Base-by-base conservation (phyloP, 2,113 vertebrate species). In the Gavialis gangeticus region DNA sequence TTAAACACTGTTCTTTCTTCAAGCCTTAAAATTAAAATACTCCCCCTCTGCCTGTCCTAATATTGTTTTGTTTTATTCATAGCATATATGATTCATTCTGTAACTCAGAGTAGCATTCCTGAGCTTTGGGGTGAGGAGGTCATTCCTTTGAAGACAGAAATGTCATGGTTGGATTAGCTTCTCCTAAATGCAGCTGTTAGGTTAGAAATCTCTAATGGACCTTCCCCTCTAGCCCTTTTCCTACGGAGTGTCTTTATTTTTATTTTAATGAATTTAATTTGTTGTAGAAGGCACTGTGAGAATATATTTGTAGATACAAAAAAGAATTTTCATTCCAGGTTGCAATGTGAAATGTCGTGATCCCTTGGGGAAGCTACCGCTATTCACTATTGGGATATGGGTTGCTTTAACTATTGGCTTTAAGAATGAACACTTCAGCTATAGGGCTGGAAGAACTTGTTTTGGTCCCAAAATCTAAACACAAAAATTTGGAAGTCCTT, bases 141-240 rank as follows among this genome's bases (percentile, higher is more conserved):
- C 87, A n/a, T 62, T 85, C 27, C 21, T 88, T 67, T 86, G 60
- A 93, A 67, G 63, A 84, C 91, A 6, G 71, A 91, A 82, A 91
- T 3, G 6, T 34, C 27, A 57, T 5, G 1, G 21, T 3, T 6
- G 8, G 37, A 5, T 17, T 15, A 82, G 37, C 67, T 84, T 58
- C 64, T 79, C 57, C 81, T 85, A 86, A 82, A 34, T 2, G 2
- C 75, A 93, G 60, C 30, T 93, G 27, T 54, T 58, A 73, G 4
- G 9, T 24, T 79, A 73, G 59, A 94, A 94, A 91, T 67, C 75
- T 30, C 15, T 59, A 92, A 15, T 8, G n/a, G 21, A 16, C 15
- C 67, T 81, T 81, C 24, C 77, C 69, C 63, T 91, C 89, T 83
- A 92, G 18, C 27, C 15, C 64, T 30, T 67, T 91, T 95, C 69